Evolutionary conservation across 2,797 vertebrate species (phyloP), one percentile per base, ranked within the genome.

Genomic region (Chrosomus eos): DNA sequence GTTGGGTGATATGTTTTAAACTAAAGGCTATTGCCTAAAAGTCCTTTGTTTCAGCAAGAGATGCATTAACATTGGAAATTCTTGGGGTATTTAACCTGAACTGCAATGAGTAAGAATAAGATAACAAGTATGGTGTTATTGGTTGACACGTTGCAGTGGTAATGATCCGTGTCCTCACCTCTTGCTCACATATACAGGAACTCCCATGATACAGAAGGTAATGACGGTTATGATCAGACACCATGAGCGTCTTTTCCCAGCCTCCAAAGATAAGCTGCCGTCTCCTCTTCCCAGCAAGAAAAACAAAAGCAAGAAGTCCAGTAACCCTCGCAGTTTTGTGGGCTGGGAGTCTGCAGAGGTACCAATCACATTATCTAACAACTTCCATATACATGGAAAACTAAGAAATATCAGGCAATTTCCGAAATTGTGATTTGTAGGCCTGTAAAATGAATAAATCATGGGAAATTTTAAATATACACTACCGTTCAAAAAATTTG

Each of bases 151-250:
- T 58, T 80, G 28, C 33, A n/a, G 45, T 11, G 28, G 31, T 51
- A 75, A n/a, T 40, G 33, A 10, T 45, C 7, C 3, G 1, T 60
- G n/a, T 60, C 62, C 51, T 60, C 67, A 72, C 33, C 21, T 68
- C 79, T 21, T 21, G 14, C 10, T 1, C 43, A 31, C 14, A 31
- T 23, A 45, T 21, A 21, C 94, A 99, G 98, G 96, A 8, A 97
- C 98, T 0, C 96, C 96, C 64, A 97, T 96, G 92, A 98, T 99
- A 90, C 98, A 99, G 92, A 97, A 95, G 87, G 94, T 99, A 91
- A 98, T 99, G 98, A 98, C 97, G 0, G 95, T 96, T 90, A 95
- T 99, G 96, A 99, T 99, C 92, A 95, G 97, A 58, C 95, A 96
- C 85, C 97, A 99, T 0, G 93, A 96, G 82, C 83, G 91, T 48